Percentiles rank a stretch among this genome's conserved stretches.
Evolutionary conservation across 2,113 vertebrate genomes (phyloP).

Genomic region (Lanius collurio): DNA sequence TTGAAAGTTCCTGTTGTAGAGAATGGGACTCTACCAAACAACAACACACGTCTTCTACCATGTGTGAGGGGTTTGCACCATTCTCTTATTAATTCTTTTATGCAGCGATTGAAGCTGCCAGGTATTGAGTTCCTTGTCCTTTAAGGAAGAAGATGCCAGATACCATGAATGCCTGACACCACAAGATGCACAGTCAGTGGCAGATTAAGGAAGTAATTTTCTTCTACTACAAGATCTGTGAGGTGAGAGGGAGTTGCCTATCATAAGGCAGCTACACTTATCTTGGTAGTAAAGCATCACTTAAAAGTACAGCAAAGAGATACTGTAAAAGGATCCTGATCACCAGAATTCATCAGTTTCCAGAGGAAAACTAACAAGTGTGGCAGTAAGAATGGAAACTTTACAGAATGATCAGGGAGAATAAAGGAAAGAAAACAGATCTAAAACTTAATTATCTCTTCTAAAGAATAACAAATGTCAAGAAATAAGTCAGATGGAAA

Average conservation of each 20-base stretch:
- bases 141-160: background rate
- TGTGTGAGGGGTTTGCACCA: background rate
- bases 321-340: background rate
- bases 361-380: background rate
- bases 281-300: background rate
- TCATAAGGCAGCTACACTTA: background rate
- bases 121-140: background rate
- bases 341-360: background rate
- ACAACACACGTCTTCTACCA: accelerated
- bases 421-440: background rate
- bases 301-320: background rate
- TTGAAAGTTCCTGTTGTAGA: background rate
- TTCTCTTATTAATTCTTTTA: background rate
- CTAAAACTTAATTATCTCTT: background rate
- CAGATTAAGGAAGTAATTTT: background rate
- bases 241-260: background rate
- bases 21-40: background rate
- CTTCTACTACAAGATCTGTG: background rate
- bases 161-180: accelerated
- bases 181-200: background rate
- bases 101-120: background rate
- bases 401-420: background rate
- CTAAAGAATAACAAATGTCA: background rate
- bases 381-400: background rate
- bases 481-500: background rate